A percentile compares a stretch with the other conserved stretches of the same genome.
Conservation (phyloP, 2,888 invertebrate genomes). For the Patella ulyssiponensis region DNA sequence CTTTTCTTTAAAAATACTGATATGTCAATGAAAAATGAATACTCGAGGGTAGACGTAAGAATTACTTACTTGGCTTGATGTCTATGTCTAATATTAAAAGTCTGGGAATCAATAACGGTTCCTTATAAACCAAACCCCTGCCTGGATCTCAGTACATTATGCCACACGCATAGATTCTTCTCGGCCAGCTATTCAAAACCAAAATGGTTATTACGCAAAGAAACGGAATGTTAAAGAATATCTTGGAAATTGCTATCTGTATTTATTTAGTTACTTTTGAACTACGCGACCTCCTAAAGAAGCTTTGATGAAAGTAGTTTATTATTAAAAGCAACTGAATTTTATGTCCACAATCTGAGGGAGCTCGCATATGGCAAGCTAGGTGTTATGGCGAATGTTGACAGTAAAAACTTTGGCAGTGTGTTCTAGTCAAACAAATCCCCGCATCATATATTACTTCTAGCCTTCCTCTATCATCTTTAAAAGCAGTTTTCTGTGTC, state of each 20-base stretch:
- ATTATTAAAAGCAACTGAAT: slow-evolving; percentile 9
- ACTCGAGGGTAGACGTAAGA: slow-evolving; percentile 7
- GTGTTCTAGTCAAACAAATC: slow-evolving; percentile 10
- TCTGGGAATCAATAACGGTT: not conserved
- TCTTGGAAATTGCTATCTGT: not conserved
- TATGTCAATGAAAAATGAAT: not conserved
- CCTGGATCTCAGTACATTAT: no score
- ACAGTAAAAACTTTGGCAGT: slow-evolving; percentile 7
- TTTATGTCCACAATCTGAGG: slow-evolving; percentile 7
- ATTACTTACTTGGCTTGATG: not conserved
- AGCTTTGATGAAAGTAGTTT: slow-evolving; percentile 12
- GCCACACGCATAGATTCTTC: not conserved
- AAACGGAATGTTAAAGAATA: slow-evolving; percentile 9
- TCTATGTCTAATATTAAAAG: not conserved
- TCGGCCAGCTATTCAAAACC: not conserved
- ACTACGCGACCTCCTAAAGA: slow-evolving; percentile 1
- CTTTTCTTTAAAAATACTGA: no score
- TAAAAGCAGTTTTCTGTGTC: not conserved
- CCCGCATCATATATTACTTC: slow-evolving; percentile 3
- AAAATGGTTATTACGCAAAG: slow-evolving; percentile 7
- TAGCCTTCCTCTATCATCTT: not conserved
- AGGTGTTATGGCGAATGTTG: not conserved
- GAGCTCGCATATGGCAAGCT: slow-evolving; percentile 7
- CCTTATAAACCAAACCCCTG: no score
- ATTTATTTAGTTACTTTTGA: slow-evolving; percentile 13